These are phyloP conservation scores for Seriola quinqueradiata DNA, from an alignment of 2,113 vertebrate genomes.

Conservation along the genomic window DNA sequence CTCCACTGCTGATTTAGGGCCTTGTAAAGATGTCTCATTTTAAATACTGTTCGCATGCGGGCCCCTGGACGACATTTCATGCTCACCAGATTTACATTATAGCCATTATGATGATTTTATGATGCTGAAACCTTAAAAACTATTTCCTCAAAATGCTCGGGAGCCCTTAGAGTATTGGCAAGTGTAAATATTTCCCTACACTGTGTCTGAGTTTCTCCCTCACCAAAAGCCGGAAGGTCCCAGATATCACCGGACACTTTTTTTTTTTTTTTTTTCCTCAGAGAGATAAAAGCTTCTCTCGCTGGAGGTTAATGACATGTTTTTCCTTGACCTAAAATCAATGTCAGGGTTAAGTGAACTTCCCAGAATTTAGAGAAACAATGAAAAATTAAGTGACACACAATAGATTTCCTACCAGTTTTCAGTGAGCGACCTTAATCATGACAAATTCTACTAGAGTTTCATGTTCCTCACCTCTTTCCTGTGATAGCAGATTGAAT, in stretches of 20 bases:
- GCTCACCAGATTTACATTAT: constrained; percentile 83
- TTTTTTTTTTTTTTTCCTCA: background rate
- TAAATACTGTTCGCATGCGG: constrained; percentile 84
- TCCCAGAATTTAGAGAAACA: constrained; percentile 46
- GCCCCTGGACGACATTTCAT: constrained; percentile 75
- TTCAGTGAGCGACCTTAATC: constrained; percentile 46
- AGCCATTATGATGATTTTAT: constrained; percentile 81
- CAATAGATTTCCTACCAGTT: constrained; percentile 37
- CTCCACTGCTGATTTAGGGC: constrained; percentile 79
- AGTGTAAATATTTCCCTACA: constrained; percentile 69
- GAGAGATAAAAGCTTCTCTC: constrained; percentile 36
- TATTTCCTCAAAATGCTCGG: constrained; percentile 71
- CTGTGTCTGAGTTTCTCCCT: background rate
- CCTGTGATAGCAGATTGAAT: constrained; percentile 44
- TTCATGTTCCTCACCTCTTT: constrained; percentile 40
- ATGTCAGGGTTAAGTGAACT: constrained; percentile 33
- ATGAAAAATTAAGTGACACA: constrained; percentile 30
- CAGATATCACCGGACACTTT: background rate
- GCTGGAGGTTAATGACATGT: constrained; percentile 20
- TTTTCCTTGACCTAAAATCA: constrained; percentile 38
- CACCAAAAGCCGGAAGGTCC: constrained; percentile 22
- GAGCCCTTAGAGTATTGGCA: constrained; percentile 53
- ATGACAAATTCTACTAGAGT: constrained; percentile 22
- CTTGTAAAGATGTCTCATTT: constrained; percentile 81
- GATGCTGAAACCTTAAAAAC: constrained; percentile 71